These are phyloP conservation scores for Vanessa cardui DNA, from an alignment of 2,888 invertebrate species.

Conservation along the genomic window DNA sequence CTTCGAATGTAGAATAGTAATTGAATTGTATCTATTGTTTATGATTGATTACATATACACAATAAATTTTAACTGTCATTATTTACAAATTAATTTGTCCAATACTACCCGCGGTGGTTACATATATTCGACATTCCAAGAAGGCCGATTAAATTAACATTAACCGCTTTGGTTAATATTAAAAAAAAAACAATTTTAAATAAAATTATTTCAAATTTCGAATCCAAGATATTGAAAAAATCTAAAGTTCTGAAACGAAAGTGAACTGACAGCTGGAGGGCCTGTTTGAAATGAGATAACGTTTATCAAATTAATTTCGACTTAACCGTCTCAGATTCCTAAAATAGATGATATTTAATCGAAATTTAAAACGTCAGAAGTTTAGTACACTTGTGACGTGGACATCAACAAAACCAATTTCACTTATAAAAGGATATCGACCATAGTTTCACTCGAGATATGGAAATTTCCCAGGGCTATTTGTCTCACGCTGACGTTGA, in stretches of 20 bases:
- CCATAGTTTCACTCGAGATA: conserved; percentile 16
- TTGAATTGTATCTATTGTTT: no score
- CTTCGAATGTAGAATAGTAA: no score
- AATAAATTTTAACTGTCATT: no score
- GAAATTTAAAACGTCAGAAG: background rate
- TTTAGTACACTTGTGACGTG: background rate
- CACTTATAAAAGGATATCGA: background rate
- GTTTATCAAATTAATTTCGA: background rate
- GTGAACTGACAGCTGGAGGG: background rate
- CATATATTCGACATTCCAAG: no score
- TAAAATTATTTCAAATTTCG: background rate
- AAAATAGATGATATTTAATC: background rate
- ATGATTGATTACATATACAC: no score
- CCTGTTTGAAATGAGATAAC: background rate
- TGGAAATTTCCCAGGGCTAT: conserved; percentile 30
- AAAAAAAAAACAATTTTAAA: background rate
- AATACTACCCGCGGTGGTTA: no score
- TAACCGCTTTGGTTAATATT: no score
- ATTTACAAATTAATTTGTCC: no score
- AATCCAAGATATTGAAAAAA: background rate
- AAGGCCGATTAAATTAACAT: no score
- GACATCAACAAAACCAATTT: background rate
- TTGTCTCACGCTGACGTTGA: conserved; percentile 34
- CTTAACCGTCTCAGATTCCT: background rate
- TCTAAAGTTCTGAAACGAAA: background rate